phyloP scores from a whole-genome alignment of 2,888 invertebrate species.

The Drosophila longiperda region DNA sequence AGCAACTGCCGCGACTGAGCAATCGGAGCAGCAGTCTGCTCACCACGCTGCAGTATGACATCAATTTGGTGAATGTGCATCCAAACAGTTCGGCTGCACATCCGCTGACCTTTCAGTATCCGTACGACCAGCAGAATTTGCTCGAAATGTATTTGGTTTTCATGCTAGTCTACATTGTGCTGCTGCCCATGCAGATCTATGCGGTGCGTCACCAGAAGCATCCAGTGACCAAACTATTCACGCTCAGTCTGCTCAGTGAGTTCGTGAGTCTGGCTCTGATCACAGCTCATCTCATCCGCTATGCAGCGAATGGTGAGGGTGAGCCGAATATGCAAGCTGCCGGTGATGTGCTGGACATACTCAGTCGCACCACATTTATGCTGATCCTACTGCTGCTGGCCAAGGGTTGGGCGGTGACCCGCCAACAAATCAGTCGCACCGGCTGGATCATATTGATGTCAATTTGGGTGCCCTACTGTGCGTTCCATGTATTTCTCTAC shows the following conservation, averaged over 20 bases:
- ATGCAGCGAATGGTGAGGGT: conserved; percentile 95
- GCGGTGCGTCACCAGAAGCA: conserved; percentile 95
- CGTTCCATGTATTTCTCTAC: conserved; percentile 95
- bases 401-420: conserved; percentile 98
- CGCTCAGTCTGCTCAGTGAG: conserved; percentile 93
- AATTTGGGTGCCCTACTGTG: conserved; percentile 96
- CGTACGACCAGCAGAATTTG: conserved; percentile 97
- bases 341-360: conserved; percentile 96
- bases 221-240: conserved; percentile 95
- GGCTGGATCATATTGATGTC: conserved; percentile 86
- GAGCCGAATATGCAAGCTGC: conserved; percentile 92
- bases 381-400: conserved; percentile 95
- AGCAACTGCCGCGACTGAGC: conserved; percentile 69
- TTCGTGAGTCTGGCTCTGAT: conserved; percentile 94
- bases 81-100: conserved; percentile 93
- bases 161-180: conserved; percentile 92
- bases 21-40: conserved; percentile 52
- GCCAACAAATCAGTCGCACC: conserved; percentile 94
- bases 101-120: conserved; percentile 96
- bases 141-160: conserved; percentile 95
- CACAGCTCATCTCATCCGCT: conserved; percentile 94
- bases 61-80: conserved; percentile 98
- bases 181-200: conserved; percentile 95
- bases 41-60: conserved; percentile 91
- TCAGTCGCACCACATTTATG: conserved; percentile 98